Evolutionary conservation across 2,888 invertebrate species (phyloP).

Genomic region (Polylopha cassiicola): DNA sequence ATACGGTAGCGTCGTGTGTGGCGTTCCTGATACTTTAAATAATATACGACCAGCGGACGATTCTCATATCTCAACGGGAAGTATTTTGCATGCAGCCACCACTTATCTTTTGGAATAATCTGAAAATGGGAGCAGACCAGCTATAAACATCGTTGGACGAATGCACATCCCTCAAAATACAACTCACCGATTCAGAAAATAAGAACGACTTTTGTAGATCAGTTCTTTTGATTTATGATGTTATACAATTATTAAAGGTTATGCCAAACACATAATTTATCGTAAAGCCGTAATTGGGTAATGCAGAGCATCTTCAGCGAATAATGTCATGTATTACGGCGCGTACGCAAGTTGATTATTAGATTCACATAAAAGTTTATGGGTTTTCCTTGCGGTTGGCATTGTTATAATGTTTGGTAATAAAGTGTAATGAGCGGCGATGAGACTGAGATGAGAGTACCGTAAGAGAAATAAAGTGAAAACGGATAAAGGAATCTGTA

Average conservation of each 20-base stretch:
- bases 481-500: too few species aligned
- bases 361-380: slow-evolving; percentile 26
- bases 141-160: slow-evolving; percentile 30
- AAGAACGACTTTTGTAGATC: slow-evolving; percentile 23
- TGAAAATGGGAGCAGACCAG: slow-evolving; percentile 55
- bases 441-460: too few species aligned
- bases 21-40: slow-evolving; percentile 28
- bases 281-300: slow-evolving; percentile 62
- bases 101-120: slow-evolving; percentile 72
- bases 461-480: too few species aligned
- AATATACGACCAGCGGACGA: slow-evolving; percentile 49
- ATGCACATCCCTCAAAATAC: slow-evolving; percentile 16
- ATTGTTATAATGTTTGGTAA: slow-evolving; percentile 6
- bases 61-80: slow-evolving; percentile 72
- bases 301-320: slow-evolving; percentile 47
- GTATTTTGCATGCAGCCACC: slow-evolving; percentile 71
- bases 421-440: slow-evolving; percentile 4
- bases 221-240: slow-evolving; percentile 19
- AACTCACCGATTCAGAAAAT: slow-evolving; percentile 11
- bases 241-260: slow-evolving; percentile 27
- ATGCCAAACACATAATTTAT: slow-evolving; percentile 62
- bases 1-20: slow-evolving; percentile 27
- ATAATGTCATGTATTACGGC: slow-evolving; percentile 53
- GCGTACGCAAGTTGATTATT: slow-evolving; percentile 33
- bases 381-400: slow-evolving; percentile 15